A percentile compares a stretch with the other conserved stretches of the same genome.
These are phyloP conservation scores for Hoplostethus atlanticus DNA, from an alignment of 2,797 vertebrate genomes.

Conservation along the genomic window DNA sequence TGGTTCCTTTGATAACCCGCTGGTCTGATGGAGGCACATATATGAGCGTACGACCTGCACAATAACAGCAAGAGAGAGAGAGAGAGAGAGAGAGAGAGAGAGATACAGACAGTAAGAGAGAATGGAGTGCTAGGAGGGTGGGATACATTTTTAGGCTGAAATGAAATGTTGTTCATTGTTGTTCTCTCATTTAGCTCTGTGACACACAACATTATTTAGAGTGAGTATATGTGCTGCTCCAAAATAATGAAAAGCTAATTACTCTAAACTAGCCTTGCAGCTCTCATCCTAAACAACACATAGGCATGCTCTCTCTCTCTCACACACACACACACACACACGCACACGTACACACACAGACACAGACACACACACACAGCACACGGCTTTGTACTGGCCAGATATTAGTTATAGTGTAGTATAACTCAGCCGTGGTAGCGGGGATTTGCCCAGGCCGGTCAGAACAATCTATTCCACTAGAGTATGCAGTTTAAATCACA, in stretches of 20 bases:
- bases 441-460: background rate
- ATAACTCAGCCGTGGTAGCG: background rate
- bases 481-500: conserved; percentile 4
- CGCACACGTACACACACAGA: too few relatives aligned
- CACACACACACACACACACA: background rate
- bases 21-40: conserved; percentile 88
- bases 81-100: background rate
- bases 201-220: background rate
- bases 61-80: background rate
- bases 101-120: background rate
- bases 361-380: too few relatives aligned
- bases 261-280: conserved; percentile 13
- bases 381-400: conserved; percentile 13
- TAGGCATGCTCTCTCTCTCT: background rate
- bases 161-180: conserved; percentile 12
- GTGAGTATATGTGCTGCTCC: conserved; percentile 11
- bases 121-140: background rate
- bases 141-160: conserved; percentile 5
- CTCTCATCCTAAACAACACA: conserved; percentile 19
- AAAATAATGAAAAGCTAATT: conserved; percentile 29
- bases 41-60: conserved; percentile 90
- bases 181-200: background rate
- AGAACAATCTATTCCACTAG: background rate
- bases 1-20: conserved; percentile 96
- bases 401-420: background rate